Evolutionary conservation across 37 sponge, comb jelly and placozoan genomes (phyloP), one percentile per base, ranked within the genome.

Genomic region (Chondrosia reniformis): DNA sequence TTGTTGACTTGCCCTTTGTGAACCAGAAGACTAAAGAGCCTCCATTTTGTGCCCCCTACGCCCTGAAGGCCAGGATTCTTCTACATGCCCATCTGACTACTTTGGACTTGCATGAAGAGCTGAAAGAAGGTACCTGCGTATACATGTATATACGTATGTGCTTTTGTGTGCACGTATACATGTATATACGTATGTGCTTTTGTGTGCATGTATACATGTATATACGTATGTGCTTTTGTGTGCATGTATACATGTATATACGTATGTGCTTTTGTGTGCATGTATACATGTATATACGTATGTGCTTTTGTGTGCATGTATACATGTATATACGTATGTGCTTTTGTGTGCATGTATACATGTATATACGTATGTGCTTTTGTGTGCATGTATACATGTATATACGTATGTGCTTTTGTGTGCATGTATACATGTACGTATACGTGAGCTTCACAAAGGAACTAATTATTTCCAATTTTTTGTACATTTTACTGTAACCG

Each of bases 1-100:
- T 69, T 10, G 71, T 43, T 46, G 32, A 77, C 10, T 73, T 89
- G 27, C 89, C 89, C 28, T 78, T 81, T 32, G 64, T 89, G 55
- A 45, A 52, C 22, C 31, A 67, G 43, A 83, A 82, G 83, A 75
- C 59, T 6, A 81, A 85, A 42, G 83, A 90, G 78, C 75, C 31
- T 2, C 84, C 78, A 12, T 83, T 95, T 45, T 58, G 78, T 61
- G 55, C 54, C 3, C 84, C 81, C 0, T 85, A 79, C 41, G 81
- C 89, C 69, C 42, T 38, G n/a, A 95, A 95, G 80, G 85, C 93
- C 24, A 77, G 87, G 17, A 76, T 87, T 2, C 75, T 95, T 37
- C 24, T 88, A 12, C 89, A 88, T 45, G 83, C 96, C 22, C 86
- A 91, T 78, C 64, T 95, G 59, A 80, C 72, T 40, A 55, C 78